Evolutionary conservation across 2,797 vertebrate genomes (phyloP).

Genomic region (Chrysocyon brachyurus): DNA sequence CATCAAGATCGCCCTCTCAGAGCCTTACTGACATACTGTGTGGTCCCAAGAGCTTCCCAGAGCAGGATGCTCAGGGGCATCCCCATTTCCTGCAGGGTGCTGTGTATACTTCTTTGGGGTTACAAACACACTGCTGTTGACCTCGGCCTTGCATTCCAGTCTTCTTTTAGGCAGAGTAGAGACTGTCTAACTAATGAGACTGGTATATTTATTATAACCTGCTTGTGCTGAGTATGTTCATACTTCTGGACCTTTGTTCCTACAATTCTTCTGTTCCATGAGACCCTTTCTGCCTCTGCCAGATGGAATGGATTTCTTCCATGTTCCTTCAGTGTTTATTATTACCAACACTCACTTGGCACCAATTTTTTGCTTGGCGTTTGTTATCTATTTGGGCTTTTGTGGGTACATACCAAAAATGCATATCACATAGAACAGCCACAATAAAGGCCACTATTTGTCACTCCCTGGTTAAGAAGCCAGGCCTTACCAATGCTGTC

Average conservation of each 20-base stretch:
- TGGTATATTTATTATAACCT: background rate
- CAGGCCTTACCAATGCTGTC: background rate
- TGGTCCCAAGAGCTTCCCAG: background rate
- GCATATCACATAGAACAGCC: background rate
- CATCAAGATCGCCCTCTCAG: background rate
- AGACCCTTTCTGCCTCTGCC: background rate
- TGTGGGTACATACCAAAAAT: background rate
- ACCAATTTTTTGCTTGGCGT: background rate
- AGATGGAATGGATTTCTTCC: background rate
- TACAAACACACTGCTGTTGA: accelerated
- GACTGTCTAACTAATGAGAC: background rate
- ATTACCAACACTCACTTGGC: background rate
- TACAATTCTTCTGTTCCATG: background rate
- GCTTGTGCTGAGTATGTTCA: background rate
- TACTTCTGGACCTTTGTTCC: background rate
- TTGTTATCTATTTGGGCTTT: background rate
- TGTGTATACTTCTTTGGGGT: background rate
- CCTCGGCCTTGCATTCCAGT: background rate
- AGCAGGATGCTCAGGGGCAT: background rate
- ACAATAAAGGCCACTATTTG: background rate
- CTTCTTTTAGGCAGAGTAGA: background rate
- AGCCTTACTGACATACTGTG: background rate
- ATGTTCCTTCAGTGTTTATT: background rate
- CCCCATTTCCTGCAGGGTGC: background rate
- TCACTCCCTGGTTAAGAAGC: background rate